phyloP scores from a whole-genome alignment of 2,888 invertebrate genomes.

The Deilephila elpenor region DNA sequence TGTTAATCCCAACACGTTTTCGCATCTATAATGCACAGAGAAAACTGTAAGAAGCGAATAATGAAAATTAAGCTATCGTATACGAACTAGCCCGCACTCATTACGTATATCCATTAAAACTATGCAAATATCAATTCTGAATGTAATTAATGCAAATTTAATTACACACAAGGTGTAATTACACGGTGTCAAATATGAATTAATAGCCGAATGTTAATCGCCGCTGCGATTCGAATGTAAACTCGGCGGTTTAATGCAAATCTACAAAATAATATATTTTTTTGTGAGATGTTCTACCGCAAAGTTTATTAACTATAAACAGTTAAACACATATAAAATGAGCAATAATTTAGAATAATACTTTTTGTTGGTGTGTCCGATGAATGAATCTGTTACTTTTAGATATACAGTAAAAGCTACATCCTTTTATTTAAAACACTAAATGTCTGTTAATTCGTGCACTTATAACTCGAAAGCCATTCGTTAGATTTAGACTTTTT shows the following conservation, averaged over 20 bases:
- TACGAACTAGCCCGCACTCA: conserved; percentile 36
- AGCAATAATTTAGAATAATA: background rate
- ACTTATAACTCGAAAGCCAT: no score
- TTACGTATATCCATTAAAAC: conserved; percentile 37
- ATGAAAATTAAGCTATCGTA: conserved; percentile 34
- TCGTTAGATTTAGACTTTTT: no score
- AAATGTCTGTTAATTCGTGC: no score
- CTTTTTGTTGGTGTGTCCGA: background rate
- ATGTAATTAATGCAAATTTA: conserved; percentile 66
- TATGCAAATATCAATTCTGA: conserved; percentile 56
- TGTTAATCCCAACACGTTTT: background rate
- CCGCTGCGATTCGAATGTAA: conserved; percentile 18
- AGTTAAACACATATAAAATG: conserved; percentile 1
- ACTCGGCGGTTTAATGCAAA: background rate
- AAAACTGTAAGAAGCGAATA: background rate
- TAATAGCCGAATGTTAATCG: conserved; percentile 50
- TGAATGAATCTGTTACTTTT: background rate
- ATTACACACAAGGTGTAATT: conserved; percentile 56
- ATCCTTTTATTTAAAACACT: background rate
- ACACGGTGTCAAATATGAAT: conserved; percentile 62
- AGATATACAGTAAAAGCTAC: background rate
- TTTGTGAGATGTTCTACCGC: background rate
- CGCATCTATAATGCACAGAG: background rate
- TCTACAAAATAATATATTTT: background rate
- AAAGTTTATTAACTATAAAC: background rate